A percentile compares a stretch with the other conserved stretches of the same genome.
Conservation (phyloP, 2,888 invertebrate species). For the Hipparchia sbordonii region DNA sequence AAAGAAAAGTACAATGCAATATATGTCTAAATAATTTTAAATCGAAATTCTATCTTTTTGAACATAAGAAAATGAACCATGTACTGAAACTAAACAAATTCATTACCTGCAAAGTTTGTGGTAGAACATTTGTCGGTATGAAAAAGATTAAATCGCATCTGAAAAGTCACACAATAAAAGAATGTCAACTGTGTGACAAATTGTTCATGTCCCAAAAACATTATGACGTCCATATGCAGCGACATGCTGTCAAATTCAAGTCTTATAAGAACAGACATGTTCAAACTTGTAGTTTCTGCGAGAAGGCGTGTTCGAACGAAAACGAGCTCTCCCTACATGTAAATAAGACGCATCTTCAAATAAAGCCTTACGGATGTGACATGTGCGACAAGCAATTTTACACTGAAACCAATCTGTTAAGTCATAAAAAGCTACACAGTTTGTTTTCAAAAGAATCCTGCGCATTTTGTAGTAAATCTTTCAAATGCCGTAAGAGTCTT, state of each 20-base stretch:
- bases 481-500: slow-evolving; percentile 62
- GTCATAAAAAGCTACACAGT: slow-evolving; percentile 66
- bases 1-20: slow-evolving; percentile 52
- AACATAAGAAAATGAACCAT: slow-evolving; percentile 66
- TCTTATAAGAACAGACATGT: slow-evolving; percentile 43
- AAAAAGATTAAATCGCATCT: slow-evolving; percentile 54
- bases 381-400: slow-evolving; percentile 75
- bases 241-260: slow-evolving; percentile 58
- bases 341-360: slow-evolving; percentile 72
- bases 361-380: slow-evolving; percentile 72
- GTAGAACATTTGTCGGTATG: slow-evolving; percentile 52
- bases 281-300: slow-evolving; percentile 72
- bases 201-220: slow-evolving; percentile 53
- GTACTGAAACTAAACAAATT: slow-evolving; percentile 47
- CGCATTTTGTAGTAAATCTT: slow-evolving; percentile 61
- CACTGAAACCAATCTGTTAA: slow-evolving; percentile 61
- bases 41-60: slow-evolving; percentile 65
- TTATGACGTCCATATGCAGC: slow-evolving; percentile 60
- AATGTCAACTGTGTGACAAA: slow-evolving; percentile 65
- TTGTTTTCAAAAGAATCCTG: slow-evolving; percentile 59
- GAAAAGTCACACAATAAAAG: slow-evolving; percentile 52
- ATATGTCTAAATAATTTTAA: slow-evolving; percentile 54
- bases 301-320: slow-evolving; percentile 62
- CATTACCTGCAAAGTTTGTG: slow-evolving; percentile 57
- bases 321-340: slow-evolving; percentile 70